Evolutionary conservation across 2,113 vertebrate genomes (phyloP), one percentile per base, ranked within the genome.

Genomic region (Dicaeum eximium): DNA sequence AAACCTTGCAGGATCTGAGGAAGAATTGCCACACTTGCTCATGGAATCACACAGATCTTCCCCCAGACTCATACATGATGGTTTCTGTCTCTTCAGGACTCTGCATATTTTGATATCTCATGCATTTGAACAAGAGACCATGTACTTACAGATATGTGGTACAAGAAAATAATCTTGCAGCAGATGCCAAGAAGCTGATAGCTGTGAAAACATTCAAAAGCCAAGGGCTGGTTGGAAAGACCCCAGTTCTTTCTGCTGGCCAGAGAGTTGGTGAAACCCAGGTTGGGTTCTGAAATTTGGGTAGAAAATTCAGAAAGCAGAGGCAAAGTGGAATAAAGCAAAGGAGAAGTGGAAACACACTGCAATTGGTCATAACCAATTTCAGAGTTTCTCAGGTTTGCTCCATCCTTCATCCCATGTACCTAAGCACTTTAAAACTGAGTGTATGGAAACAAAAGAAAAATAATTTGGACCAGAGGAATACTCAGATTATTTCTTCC

Each of bases 141-240:
- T 1, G 37, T 33, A n/a, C 15, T 51, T 67, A 57, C 8, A 42
- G 7, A 27, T 33, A 14, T 0, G 1, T 16, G 2, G 6, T 19
- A 11, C 18, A 30, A 44, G 51, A 44, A 73, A 73, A 74, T 13
- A 28, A 44, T 50, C 23, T 28, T 27, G 31, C 31, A 72, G 66
- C 28, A 62, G 31, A 77, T 50, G 42, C 28, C 54, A 56, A 82
- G 48, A 15, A 73, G 38, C 13, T 73, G 61, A 14, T 42, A n/a
- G 25, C 31, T 65, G 30, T 47, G 33, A 65, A 88, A 86, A 67
- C 25, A 48, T 13, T 15, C 28, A 57, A 61, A 56, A 80, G 37
- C 20, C 10, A 50, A 72, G 21, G 2, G 13, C 15, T 31, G 24
- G 10, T 9, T 71, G 53, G 25, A 90, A 82, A 58, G 19, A 47